A percentile compares a stretch with the other conserved stretches of the same genome.
These are phyloP conservation scores for Eristalis intricaria DNA, from an alignment of 2,888 invertebrate species.

Conservation along the genomic window DNA sequence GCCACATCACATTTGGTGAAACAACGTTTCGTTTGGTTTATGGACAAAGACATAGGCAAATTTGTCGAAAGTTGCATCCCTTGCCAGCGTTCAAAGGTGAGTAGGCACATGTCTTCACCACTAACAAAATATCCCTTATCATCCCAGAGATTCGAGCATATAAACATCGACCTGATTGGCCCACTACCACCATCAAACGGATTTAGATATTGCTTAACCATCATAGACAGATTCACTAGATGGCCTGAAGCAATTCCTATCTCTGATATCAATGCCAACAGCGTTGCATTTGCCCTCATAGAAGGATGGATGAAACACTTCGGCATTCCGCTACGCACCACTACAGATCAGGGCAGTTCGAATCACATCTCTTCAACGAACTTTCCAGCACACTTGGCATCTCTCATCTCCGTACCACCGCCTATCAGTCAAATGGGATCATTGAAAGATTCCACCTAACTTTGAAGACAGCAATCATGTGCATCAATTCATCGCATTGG, in stretches of 20 bases:
- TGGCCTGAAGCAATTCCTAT: constrained; percentile 28
- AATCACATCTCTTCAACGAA: constrained; percentile 2
- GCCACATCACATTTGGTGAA: neutral
- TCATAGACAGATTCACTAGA: constrained; percentile 5
- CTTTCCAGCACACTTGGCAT: neutral
- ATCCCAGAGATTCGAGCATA: constrained; percentile 28
- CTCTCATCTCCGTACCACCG: too few relatives aligned
- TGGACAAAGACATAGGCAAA: constrained; percentile 18
- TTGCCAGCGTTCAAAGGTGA: constrained; percentile 40
- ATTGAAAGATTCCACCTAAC: too few relatives aligned
- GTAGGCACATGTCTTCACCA: constrained; percentile 29
- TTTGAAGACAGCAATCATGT: too few relatives aligned
- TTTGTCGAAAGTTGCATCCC: constrained; percentile 41
- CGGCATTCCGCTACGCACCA: constrained; percentile 9
- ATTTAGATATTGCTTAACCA: constrained; percentile 7
- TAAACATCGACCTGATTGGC: constrained; percentile 34
- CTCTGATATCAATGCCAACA: constrained; percentile 38
- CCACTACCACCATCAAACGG: constrained; percentile 34
- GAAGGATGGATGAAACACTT: too few relatives aligned
- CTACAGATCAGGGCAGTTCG: neutral
- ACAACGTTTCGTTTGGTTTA: neutral
- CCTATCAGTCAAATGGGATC: too few relatives aligned
- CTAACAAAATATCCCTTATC: neutral
- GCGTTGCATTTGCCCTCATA: constrained; percentile 60
- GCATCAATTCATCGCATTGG: constrained; percentile 13